Conservation (phyloP, 2,797 vertebrate genomes). For the Gambusia yucatana region DNA sequence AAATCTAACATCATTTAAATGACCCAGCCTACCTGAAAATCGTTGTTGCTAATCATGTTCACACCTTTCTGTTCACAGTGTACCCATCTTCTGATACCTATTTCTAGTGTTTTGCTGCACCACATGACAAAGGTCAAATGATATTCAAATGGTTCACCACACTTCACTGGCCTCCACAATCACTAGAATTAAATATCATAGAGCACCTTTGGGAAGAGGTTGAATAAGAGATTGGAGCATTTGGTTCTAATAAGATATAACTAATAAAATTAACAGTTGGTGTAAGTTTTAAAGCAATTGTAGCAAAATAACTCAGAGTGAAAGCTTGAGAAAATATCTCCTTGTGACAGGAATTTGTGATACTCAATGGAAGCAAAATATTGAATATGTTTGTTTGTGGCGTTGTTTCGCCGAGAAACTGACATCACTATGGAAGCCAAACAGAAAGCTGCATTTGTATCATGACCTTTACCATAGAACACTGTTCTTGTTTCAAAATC, state of each 20-base stretch:
- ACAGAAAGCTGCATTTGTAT: conserved; percentile 70
- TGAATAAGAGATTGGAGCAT: background rate
- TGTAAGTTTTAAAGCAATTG: conserved; percentile 67
- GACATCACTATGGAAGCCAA: conserved; percentile 45
- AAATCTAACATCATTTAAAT: background rate
- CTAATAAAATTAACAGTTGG: background rate
- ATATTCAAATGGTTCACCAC: background rate
- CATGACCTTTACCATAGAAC: conserved; percentile 84
- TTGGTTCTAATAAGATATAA: background rate
- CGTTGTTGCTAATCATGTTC: background rate
- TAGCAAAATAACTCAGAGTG: conserved; percentile 80
- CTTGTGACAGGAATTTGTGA: conserved; percentile 57
- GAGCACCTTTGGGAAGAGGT: background rate
- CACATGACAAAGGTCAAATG: background rate
- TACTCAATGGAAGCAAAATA: conserved; percentile 77
- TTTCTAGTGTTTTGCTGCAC: background rate
- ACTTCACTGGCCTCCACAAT: background rate
- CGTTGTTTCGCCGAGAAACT: conserved; percentile 53
- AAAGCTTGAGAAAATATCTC: conserved; percentile 63
- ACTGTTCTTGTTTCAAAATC: conserved; percentile 85
- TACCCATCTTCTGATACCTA: background rate
- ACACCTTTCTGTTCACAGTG: background rate
- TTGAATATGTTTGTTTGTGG: conserved; percentile 72
- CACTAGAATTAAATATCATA: background rate
- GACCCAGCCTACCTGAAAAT: background rate